Evolutionary conservation across 2,888 invertebrate species (phyloP), one percentile per base, ranked within the genome.

Genomic region (Drosophila demipolita): DNA sequence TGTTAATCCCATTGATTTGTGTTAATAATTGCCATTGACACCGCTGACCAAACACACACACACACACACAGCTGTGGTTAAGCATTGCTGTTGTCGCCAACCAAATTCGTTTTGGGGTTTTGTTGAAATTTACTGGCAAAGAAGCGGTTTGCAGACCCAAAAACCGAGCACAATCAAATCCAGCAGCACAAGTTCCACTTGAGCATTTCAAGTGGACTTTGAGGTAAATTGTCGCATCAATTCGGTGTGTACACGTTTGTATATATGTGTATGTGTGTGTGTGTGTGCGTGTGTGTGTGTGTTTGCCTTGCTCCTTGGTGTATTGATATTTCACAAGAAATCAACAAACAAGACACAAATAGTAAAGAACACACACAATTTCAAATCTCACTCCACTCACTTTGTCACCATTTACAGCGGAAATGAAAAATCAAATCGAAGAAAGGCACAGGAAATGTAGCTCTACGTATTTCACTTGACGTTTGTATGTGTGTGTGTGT

Each of bases 401-500:
- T 79, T 87, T 87, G 86, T 85, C 88, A 91, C 86, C 87, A 90
- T 87, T 91, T 91, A 87, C 91, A 89, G 75, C 90, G 92, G 91
- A 91, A 91, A 92, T 91, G 92, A 91, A 91, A 91, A 91, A 91
- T 91, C 92, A 91, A 91, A 91, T 91, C 88, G 91, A 88, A 91
- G 90, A 87, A 84, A 90, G 82, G 78, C 78, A 90, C 86, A 86
- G 82, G 83, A 90, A 85, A 84, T 84, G 88, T 87, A 73, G 84
- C 90, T 85, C 74, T 85, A 73, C 76, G 78, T 68, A 73, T 87
- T 87, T 82, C 82, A 82, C 71, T 76, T 84, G 69, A 74, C 58
- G 55, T 70, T 11, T 70, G 35, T 64, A 33, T 66, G 33, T 66
- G 42, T 33, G 12, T 15, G 9, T 33, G 26, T 48, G 23, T 53